A percentile compares a stretch with the other conserved stretches of the same genome.
Conservation (phyloP, 2,888 invertebrate genomes). For the Lysandra coridon region DNA sequence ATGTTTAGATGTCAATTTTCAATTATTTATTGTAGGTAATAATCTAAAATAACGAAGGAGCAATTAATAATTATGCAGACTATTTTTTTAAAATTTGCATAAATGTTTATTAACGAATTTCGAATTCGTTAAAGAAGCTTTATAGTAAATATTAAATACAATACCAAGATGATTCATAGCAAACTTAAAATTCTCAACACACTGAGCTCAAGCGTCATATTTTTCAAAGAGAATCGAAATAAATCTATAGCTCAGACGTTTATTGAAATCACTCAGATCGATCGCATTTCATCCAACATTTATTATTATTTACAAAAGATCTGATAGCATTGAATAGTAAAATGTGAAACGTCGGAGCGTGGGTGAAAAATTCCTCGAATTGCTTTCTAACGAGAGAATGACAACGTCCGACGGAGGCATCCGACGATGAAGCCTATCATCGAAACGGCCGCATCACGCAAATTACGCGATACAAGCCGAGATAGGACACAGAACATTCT, state of each 20-base stretch:
- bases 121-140: too few relatives aligned
- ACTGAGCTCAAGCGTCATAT: background rate
- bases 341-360: constrained; percentile 59
- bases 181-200: background rate
- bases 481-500: constrained; percentile 53
- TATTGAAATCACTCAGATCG: constrained; percentile 54
- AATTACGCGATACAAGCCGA: constrained; percentile 62
- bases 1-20: too few relatives aligned
- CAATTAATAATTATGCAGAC: too few relatives aligned
- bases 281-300: constrained; percentile 2
- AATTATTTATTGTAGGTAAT: too few relatives aligned
- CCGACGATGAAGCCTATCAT: constrained; percentile 59
- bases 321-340: constrained; percentile 60
- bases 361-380: constrained; percentile 65
- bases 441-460: constrained; percentile 72
- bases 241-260: constrained; percentile 35
- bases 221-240: background rate
- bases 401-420: constrained; percentile 56
- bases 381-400: constrained; percentile 60
- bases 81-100: too few relatives aligned
- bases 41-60: too few relatives aligned
- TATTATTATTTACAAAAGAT: constrained; percentile 57
- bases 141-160: too few relatives aligned
- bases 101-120: too few relatives aligned
- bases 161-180: too few relatives aligned